Evolutionary conservation across 2,113 vertebrate species (phyloP), one percentile per base, ranked within the genome.

Genomic region (Apistogramma diplotaenia): DNA sequence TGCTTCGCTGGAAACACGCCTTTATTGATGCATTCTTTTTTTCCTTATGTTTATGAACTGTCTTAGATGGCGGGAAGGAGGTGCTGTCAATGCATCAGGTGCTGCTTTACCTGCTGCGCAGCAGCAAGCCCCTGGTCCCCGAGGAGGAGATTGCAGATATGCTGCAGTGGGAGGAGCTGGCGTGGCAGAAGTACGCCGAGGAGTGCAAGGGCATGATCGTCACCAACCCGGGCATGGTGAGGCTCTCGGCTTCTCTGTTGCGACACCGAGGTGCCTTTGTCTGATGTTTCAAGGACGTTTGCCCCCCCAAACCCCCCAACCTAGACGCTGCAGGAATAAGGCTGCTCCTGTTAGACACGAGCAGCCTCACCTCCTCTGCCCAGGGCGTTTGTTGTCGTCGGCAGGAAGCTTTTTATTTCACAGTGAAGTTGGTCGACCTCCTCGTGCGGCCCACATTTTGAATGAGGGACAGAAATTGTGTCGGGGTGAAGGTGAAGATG

Each of bases 191-290:
- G 74, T 99, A 99, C 0, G 98, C 98, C 0, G 98, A 99, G 77
- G 98, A 99, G 90, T 99, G 98, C 93, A 99, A 99, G 93, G 98
- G 98, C 87, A 99, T 99, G 98, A 99, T 99, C 0, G 98, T 99
- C 88, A 99, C 96, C 92, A 97, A 97, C 93, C 97, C 98, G 8
- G 98, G 97, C 85, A 98, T 98, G 98, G 98, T 99, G 94, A 92
- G 90, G 27, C 61, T n/a, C 55, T 56, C 8, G 3, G 51, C 43
- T 5, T 31, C 40, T 13, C 54, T 8, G 71, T 53, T 43, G 23
- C 16, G 35, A 80, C 67, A 78, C 62, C 58, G 75, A 74, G 23
- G 75, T 8, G 37, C 54, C 79, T 61, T 74, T 23, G 77, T 88
- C 62, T 65, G 75, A 72, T 3, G 3, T 21, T 79, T 60, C 84